These are phyloP conservation scores for Gymnoscopelus braueri DNA, from an alignment of 2,797 vertebrate genomes.

Conservation along the genomic window DNA sequence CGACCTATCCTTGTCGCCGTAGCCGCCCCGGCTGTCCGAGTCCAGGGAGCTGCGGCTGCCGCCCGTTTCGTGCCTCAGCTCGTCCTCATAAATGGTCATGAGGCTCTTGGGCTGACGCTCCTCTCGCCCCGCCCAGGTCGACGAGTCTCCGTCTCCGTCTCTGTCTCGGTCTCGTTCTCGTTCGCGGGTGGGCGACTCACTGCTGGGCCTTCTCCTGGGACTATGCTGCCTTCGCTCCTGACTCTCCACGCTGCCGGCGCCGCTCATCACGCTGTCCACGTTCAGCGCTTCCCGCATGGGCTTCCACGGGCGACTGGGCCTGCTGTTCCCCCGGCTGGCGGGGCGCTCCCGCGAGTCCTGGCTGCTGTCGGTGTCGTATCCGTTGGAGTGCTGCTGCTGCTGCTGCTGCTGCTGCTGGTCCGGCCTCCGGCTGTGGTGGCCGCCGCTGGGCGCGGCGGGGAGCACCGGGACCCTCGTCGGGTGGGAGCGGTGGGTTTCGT, in stretches of 20 bases:
- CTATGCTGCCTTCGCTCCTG: conserved; percentile 81
- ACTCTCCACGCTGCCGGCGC: conserved; percentile 26
- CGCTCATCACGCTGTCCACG: conserved; percentile 92
- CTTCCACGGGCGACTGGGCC: conserved; percentile 83
- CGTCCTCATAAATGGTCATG: conserved; percentile 97
- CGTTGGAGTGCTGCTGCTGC: conserved; percentile 68
- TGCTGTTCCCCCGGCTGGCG: conserved; percentile 75
- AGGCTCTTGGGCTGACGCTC: conserved; percentile 87
- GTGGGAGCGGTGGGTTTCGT: conserved; percentile 53
- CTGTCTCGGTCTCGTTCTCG: conserved; percentile 54
- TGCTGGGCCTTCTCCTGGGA: conserved; percentile 76
- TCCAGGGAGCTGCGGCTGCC: conserved; percentile 89
- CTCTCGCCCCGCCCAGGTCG: conserved; percentile 74
- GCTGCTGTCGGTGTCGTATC: conserved; percentile 93
- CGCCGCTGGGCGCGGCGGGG: conserved; percentile 58
- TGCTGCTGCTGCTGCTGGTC: conserved; percentile 70
- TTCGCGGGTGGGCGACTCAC: conserved; percentile 55
- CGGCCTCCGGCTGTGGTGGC: conserved; percentile 48
- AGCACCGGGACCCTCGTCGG: conserved; percentile 58
- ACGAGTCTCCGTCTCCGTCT: conserved; percentile 62
- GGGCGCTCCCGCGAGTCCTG: conserved; percentile 86
- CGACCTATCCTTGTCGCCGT: conserved; percentile 79
- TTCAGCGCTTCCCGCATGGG: conserved; percentile 93
- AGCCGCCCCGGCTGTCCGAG: conserved; percentile 80
- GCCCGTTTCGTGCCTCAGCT: conserved; percentile 85